phyloP scores from a whole-genome alignment of 2,797 vertebrate species.

The Bovichtus diacanthus region DNA sequence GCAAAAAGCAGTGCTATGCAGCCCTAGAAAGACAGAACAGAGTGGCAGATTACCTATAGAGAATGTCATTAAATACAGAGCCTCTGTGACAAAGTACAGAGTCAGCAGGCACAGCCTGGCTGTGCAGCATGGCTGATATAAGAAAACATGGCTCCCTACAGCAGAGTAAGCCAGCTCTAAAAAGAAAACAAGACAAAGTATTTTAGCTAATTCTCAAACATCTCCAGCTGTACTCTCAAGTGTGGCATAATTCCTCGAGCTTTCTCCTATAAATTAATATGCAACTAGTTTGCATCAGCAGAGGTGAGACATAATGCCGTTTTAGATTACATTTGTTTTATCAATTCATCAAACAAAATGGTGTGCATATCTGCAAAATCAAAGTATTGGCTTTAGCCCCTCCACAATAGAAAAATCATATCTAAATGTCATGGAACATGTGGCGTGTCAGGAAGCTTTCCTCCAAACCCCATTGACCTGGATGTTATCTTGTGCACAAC shows the following conservation, averaged over 20 bases:
- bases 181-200: conserved; percentile 58
- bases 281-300: conserved; percentile 33
- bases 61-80: conserved; percentile 65
- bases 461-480: conserved; percentile 61
- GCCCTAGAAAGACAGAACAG: conserved; percentile 42
- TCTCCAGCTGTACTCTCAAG: conserved; percentile 47
- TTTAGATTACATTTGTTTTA: conserved; percentile 16
- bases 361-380: conserved; percentile 13
- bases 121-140: conserved; percentile 42
- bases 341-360: conserved; percentile 16
- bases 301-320: conserved; percentile 21
- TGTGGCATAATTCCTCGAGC: conserved; percentile 22
- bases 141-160: conserved; percentile 59
- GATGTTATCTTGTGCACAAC: conserved; percentile 67
- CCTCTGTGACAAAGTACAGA: conserved; percentile 61
- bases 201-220: conserved; percentile 54
- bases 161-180: conserved; percentile 59
- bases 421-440: conserved; percentile 66
- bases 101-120: conserved; percentile 53
- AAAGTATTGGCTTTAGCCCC: conserved; percentile 46
- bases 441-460: conserved; percentile 48
- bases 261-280: conserved; percentile 38
- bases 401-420: conserved; percentile 64
- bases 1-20: conserved; percentile 27
- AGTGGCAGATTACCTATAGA: conserved; percentile 64